These are phyloP conservation scores for Peucedramus taeniatus DNA, from an alignment of 2,113 vertebrate genomes.

Conservation along the genomic window DNA sequence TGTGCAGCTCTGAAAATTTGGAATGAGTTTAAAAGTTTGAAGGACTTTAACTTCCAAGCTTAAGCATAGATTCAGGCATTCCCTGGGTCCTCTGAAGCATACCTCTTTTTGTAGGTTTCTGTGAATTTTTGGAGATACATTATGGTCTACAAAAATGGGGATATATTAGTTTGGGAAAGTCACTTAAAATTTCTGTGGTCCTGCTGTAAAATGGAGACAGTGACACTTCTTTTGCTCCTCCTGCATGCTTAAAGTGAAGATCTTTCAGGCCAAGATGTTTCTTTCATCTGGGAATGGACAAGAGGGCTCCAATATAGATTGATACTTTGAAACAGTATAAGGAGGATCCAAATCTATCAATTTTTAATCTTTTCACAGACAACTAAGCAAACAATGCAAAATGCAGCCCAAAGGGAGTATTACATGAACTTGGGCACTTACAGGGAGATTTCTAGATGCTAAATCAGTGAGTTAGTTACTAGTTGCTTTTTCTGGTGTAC, in stretches of 20 bases:
- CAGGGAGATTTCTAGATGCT: not conserved
- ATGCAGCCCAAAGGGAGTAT: not conserved
- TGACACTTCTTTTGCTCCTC: not conserved
- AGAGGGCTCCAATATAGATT: not conserved
- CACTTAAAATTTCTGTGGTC: not conserved
- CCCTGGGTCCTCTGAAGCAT: not conserved
- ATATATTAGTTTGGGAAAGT: not conserved
- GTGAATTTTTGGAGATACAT: not conserved
- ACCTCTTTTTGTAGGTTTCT: not conserved
- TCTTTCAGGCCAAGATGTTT: not conserved
- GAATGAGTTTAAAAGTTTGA: conserved; percentile 27
- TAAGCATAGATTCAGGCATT: not conserved
- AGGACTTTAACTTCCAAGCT: conserved; percentile 5
- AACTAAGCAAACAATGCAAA: not conserved
- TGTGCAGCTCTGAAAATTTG: conserved; percentile 45
- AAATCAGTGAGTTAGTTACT: not conserved
- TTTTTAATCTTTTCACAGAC: not conserved
- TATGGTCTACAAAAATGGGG: not conserved
- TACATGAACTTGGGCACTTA: not conserved
- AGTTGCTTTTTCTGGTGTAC: not conserved
- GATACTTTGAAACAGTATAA: not conserved
- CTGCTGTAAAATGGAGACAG: not conserved
- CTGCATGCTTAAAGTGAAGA: not conserved
- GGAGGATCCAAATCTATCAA: not conserved
- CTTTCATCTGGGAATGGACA: not conserved